Evolutionary conservation across 2,888 invertebrate species (phyloP).

Genomic region (Campoplex capitator): DNA sequence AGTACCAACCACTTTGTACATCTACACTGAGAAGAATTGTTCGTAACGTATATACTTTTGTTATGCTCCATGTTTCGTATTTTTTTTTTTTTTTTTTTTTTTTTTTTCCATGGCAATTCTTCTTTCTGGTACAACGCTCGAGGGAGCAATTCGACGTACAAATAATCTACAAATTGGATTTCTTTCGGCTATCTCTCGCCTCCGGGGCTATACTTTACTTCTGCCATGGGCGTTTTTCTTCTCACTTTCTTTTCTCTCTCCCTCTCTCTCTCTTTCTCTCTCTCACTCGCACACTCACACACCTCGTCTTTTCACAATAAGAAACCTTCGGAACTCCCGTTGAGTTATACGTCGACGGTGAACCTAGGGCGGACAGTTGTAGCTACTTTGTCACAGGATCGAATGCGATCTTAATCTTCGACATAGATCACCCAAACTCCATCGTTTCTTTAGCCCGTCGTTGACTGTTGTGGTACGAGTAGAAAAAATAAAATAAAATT

Average conservation of each 20-base stretch:
- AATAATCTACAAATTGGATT: conserved; percentile 77
- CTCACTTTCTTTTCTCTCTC: conserved; percentile 12
- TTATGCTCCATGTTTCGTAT: conserved; percentile 15
- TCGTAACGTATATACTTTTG: conserved; percentile 10
- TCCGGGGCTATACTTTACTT: conserved; percentile 49
- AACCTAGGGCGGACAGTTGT: conserved; percentile 65
- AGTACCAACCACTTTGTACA: conserved; percentile 32
- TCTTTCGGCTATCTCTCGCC: conserved; percentile 62
- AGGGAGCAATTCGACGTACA: conserved; percentile 74
- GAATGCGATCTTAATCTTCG: conserved; percentile 64
- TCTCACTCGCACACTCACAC: background rate
- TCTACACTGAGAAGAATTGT: conserved; percentile 5
- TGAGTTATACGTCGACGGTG: conserved; percentile 52
- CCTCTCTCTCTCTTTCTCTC: conserved; percentile 6
- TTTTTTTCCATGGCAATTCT: conserved; percentile 44
- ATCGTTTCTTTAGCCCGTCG: conserved; percentile 13
- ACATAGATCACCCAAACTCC: conserved; percentile 60
- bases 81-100: background rate
- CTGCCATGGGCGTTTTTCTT: conserved; percentile 47
- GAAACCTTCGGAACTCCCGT: conserved; percentile 45
- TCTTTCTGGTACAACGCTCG: conserved; percentile 67
- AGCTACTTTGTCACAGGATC: conserved; percentile 64
- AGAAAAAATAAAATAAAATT: conserved; percentile 7
- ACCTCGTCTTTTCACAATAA: conserved; percentile 46
- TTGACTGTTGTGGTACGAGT: conserved; percentile 6